These are phyloP conservation scores for Romanomermis culicivorax DNA, from an alignment of 2,888 invertebrate genomes.

Conservation along the genomic window DNA sequence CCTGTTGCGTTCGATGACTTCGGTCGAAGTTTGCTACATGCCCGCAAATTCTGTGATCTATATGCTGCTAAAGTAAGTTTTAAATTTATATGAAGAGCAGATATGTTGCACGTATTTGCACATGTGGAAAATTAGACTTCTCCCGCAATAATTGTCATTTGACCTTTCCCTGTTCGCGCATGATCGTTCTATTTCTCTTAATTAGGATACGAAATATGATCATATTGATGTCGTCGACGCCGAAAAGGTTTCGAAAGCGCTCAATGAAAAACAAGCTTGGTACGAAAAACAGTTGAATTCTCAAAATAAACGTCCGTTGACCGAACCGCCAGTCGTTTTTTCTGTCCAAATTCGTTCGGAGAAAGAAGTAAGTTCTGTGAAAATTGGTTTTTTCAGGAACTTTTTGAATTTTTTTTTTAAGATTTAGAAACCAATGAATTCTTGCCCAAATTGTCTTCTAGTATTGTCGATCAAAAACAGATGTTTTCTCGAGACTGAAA, in stretches of 20 bases:
- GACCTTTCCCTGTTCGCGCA: background rate
- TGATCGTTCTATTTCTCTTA: slow-evolving; percentile 1
- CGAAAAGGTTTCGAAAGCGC: slow-evolving; percentile 49
- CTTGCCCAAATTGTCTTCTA: too few species aligned
- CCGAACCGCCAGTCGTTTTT: slow-evolving; percentile 20
- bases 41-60: slow-evolving; percentile 44
- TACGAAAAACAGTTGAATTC: slow-evolving; percentile 51
- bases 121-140: too few species aligned
- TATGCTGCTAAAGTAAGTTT: slow-evolving; percentile 39
- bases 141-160: too few species aligned
- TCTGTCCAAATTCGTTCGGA: slow-evolving; percentile 51
- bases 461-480: too few species aligned
- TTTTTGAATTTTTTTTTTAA: too few species aligned
- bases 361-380: slow-evolving; percentile 41
- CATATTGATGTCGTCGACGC: slow-evolving; percentile 47
- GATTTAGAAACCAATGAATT: too few species aligned
- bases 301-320: slow-evolving; percentile 29
- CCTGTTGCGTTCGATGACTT: slow-evolving; percentile 59
- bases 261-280: slow-evolving; percentile 55
- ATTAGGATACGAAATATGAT: slow-evolving; percentile 34
- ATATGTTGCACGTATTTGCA: too few species aligned
- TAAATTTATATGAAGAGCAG: too few species aligned
- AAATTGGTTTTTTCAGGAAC: slow-evolving; percentile 1
- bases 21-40: slow-evolving; percentile 49
- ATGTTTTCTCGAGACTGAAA: too few species aligned